Evolutionary conservation across 2,888 invertebrate genomes (phyloP), one percentile per base, ranked within the genome.

Genomic region (Zaprionus lineosus): DNA sequence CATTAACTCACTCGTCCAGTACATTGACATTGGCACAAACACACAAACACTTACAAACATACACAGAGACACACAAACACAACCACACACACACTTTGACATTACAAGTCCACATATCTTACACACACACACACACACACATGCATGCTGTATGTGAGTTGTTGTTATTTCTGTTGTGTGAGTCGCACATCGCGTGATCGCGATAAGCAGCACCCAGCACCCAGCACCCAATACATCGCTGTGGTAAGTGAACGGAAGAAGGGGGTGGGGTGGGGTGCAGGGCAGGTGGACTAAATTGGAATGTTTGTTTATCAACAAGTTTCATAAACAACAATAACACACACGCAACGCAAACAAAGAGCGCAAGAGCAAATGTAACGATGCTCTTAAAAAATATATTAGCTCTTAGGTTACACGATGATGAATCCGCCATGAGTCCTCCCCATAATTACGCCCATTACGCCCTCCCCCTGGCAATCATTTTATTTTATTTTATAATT

Each of bases 11-110:
- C 3, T 37, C 59, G 29, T 58, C 15, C 55, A 48, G 67, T 67
- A 56, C 67, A 67, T 70, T 70, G 71, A 70, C 70, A 70, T 66
- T 70, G 61, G 36, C n/a, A n/a, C n/a, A 46, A 33, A 39, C 16
- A 46, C 59, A 21, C 12, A 12, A 14, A 26, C 21, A 48, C 8
- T 39, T 19, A 28, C 3, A 14, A 7, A 43, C 29, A 40, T 6
- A 37, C 31, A 44, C 11, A 24, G 2, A 24, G 6, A 3, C n/a
- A 29, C 37, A 52, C 8, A 29, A 14, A 28, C 7, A 33, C 11
- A 43, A 9, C 34, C 8, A 26, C 6, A 26, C 8, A 36, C 2
- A 16, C 5, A 16, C n/a, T n/a, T n/a, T n/a, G n/a, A n/a, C n/a
- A n/a, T n/a, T n/a, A n/a, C n/a, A n/a, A n/a, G n/a, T n/a, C n/a